These are phyloP conservation scores for Hypena proboscidalis DNA, from an alignment of 2,888 invertebrate genomes.

Conservation along the genomic window DNA sequence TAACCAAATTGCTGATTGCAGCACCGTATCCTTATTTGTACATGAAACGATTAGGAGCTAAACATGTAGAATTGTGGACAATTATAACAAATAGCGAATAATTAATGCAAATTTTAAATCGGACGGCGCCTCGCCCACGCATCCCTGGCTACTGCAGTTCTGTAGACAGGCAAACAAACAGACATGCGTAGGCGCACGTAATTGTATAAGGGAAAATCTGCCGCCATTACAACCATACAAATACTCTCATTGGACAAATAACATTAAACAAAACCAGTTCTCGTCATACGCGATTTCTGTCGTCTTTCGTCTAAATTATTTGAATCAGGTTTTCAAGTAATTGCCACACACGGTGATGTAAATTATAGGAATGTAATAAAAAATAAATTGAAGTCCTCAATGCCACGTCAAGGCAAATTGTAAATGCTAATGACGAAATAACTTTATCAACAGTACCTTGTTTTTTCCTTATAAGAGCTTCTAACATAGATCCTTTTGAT, in stretches of 20 bases:
- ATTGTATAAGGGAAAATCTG: conserved; percentile 40
- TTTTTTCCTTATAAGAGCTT: conserved; percentile 4
- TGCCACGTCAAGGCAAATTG: conserved; percentile 9
- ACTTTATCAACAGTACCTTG: conserved; percentile 13
- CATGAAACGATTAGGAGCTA: conserved; percentile 20
- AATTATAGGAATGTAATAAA: conserved; percentile 22
- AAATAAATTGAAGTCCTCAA: conserved; percentile 14
- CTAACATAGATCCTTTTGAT: background rate
- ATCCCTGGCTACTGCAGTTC: conserved; percentile 35
- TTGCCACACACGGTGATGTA: conserved; percentile 31
- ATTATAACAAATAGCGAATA: conserved; percentile 42
- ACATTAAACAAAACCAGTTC: conserved; percentile 33
- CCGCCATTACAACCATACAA: conserved; percentile 23
- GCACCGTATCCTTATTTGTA: conserved; percentile 19
- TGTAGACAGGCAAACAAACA: conserved; percentile 39
- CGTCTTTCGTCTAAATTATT: conserved; percentile 19
- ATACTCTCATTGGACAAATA: conserved; percentile 28
- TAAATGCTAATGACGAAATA: conserved; percentile 16
- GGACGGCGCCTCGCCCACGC: conserved; percentile 53
- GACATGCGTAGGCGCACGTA: conserved; percentile 34
- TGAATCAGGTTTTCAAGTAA: conserved; percentile 24
- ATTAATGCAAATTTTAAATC: conserved; percentile 54
- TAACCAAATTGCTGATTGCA: conserved; percentile 15
- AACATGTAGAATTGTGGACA: conserved; percentile 14
- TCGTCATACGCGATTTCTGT: conserved; percentile 22